Conservation (phyloP, 2,888 invertebrate genomes). For the Macroteleia sp. region DNA sequence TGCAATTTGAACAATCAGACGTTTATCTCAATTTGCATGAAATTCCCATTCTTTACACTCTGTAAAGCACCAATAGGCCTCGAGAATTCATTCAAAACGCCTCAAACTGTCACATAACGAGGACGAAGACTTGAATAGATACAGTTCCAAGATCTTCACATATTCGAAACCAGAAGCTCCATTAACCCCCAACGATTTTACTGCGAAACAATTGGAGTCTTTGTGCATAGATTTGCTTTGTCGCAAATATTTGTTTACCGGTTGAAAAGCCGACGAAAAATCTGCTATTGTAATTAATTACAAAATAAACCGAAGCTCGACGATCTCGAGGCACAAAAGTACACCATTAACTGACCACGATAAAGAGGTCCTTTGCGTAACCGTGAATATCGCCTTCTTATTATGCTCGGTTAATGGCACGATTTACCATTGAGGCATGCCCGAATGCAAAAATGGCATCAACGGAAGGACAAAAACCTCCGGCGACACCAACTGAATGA, state of each 20-base stretch:
- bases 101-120: conserved; percentile 41
- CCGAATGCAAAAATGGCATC: conserved; percentile 60
- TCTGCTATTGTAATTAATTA: conserved; percentile 52
- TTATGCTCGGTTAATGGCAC: conserved; percentile 79
- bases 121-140: conserved; percentile 49
- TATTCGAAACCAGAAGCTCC: conserved; percentile 3
- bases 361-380: conserved; percentile 53
- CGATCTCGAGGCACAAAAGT: conserved; percentile 45
- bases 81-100: conserved; percentile 22
- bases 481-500: conserved; percentile 80
- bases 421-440: conserved; percentile 76
- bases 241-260: conserved; percentile 49
- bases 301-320: conserved; percentile 42
- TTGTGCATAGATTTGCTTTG: conserved; percentile 54
- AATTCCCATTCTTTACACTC: conserved; percentile 40
- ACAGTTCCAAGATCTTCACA: conserved; percentile 30
- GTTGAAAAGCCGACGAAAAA: conserved; percentile 30
- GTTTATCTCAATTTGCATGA: conserved; percentile 68
- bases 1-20: conserved; percentile 70
- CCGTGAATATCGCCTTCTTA: conserved; percentile 71
- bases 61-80: conserved; percentile 33
- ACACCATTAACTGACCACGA: conserved; percentile 67
- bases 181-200: conserved; percentile 15
- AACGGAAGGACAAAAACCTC: conserved; percentile 62
- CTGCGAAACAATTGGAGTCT: conserved; percentile 32